Evolutionary conservation across 2,797 vertebrate genomes (phyloP).

Genomic region (Diplodus puntazzo): DNA sequence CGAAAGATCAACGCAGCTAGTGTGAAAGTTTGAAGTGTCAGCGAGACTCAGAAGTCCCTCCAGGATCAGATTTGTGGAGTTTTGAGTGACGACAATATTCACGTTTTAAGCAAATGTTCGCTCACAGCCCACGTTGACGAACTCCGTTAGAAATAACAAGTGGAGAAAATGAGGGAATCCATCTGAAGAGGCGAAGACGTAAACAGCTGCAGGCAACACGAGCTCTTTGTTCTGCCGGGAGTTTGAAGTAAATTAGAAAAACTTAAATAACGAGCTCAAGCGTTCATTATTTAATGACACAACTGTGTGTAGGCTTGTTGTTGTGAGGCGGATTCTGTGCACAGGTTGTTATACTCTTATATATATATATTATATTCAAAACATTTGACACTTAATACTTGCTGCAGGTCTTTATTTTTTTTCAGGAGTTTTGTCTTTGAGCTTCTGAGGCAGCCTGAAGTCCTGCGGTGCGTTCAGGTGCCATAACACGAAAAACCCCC

Average conservation of each 20-base stretch:
- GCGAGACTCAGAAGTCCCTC: too few species aligned
- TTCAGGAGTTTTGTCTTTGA: neutral
- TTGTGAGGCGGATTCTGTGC: neutral
- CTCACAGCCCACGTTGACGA: neutral
- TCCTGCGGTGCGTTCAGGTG: neutral
- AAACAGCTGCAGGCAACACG: slow-evolving; percentile 3
- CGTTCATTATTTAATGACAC: neutral
- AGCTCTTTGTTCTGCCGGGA: neutral
- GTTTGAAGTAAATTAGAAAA: neutral
- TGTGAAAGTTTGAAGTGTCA: too few species aligned
- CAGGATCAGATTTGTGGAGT: too few species aligned
- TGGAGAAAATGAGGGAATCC: neutral
- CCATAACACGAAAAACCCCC: neutral
- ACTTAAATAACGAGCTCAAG: neutral
- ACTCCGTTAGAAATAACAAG: neutral
- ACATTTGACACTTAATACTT: neutral
- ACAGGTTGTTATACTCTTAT: neutral
- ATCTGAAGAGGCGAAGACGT: neutral
- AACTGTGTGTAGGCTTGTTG: neutral
- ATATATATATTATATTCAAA: too few species aligned
- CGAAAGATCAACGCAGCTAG: too few species aligned
- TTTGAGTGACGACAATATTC: too few species aligned
- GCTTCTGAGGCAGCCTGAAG: too few species aligned
- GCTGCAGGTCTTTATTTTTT: too few species aligned
- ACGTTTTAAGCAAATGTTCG: too few species aligned